A percentile compares a stretch with the other conserved stretches of the same genome.
Evolutionary conservation across 2,113 vertebrate genomes (phyloP).

Genomic region (Mesocricetus auratus): DNA sequence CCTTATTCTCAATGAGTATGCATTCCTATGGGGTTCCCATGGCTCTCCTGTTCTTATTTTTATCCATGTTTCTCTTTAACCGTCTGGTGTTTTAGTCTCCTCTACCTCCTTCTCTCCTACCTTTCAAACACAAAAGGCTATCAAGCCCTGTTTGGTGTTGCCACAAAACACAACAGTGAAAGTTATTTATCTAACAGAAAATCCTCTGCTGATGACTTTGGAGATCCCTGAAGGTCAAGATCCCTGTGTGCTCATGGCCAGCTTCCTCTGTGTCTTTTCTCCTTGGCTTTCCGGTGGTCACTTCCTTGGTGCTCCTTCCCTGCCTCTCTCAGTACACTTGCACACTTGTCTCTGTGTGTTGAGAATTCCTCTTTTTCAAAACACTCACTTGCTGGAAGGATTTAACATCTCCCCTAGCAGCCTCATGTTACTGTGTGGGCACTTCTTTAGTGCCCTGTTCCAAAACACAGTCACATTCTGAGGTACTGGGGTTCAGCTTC

Average conservation of each 20-base stretch:
- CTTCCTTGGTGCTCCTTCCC: not conserved
- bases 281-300: not conserved
- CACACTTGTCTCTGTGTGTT: not conserved
- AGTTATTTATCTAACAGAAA: not conserved
- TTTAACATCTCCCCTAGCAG: not conserved
- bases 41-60: not conserved
- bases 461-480: not conserved
- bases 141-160: not conserved
- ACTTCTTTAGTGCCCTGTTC: not conserved
- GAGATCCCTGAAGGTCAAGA: not conserved
- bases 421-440: not conserved
- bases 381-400: not conserved
- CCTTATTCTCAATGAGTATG: not conserved
- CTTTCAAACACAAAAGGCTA: not conserved
- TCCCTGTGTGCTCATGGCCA: not conserved
- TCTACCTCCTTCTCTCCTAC: not conserved
- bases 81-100: not conserved
- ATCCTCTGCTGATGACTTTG: not conserved
- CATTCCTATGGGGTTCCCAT: not conserved
- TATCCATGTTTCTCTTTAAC: not conserved
- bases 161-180: not conserved
- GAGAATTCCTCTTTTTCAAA: not conserved
- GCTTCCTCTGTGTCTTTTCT: not conserved
- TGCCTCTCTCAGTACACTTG: rapidly evolving
- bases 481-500: not conserved